These are phyloP conservation scores for Minunthozetes semirufus DNA, from an alignment of 2,888 invertebrate species.

Conservation along the genomic window DNA sequence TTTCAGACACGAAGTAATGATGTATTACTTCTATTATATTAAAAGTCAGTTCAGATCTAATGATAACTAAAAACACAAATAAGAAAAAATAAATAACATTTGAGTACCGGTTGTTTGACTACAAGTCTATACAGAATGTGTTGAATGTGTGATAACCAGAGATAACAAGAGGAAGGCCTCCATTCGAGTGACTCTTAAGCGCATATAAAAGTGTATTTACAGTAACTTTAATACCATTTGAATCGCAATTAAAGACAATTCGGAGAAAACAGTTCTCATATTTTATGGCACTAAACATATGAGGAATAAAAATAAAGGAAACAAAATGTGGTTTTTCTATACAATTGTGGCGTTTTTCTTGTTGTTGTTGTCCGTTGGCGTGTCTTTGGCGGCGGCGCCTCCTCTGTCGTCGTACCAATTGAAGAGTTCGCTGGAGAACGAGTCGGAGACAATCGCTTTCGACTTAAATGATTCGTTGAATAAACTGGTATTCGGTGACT, in stretches of 20 bases:
- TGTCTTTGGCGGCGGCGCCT: background rate
- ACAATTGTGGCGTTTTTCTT: conserved; percentile 26
- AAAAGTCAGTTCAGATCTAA: background rate
- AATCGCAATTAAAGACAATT: background rate
- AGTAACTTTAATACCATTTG: conserved; percentile 24
- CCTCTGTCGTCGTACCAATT: conserved; percentile 11
- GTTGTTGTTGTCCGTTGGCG: background rate
- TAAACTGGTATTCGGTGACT: background rate
- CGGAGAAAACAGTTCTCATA: background rate
- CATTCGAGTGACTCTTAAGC: too few relatives aligned
- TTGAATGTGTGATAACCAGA: background rate
- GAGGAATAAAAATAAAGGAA: background rate
- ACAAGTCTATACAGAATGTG: background rate
- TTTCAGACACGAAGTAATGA: background rate
- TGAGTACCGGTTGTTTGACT: background rate
- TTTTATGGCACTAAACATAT: background rate
- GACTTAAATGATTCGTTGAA: conserved; percentile 8
- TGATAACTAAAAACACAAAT: background rate
- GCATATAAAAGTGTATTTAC: background rate
- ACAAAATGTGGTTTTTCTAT: background rate
- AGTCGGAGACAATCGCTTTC: conserved; percentile 1
- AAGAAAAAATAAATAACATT: background rate
- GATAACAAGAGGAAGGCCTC: background rate
- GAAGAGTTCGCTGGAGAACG: conserved; percentile 6
- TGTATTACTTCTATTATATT: background rate